Percentiles rank a stretch among this genome's conserved stretches.
Conservation (phyloP, 2,888 invertebrate genomes). For the Odontocolon sp. region DNA sequence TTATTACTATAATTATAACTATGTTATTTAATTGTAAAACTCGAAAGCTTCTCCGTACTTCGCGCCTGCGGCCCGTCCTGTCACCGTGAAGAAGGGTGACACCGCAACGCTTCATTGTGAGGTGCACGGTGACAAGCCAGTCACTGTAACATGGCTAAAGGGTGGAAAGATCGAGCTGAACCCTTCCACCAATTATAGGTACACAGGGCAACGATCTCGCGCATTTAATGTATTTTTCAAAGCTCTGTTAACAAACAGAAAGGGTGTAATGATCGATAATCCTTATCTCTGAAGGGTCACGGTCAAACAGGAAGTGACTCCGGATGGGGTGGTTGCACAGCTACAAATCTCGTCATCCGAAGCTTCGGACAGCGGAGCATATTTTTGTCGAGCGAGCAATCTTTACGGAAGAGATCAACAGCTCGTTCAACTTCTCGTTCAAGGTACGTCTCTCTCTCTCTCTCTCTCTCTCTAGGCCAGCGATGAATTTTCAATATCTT, state of each 20-base stretch:
- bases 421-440: constrained; percentile 87
- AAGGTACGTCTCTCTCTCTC: constrained; percentile 81
- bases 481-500: background rate
- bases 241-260: background rate
- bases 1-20: background rate
- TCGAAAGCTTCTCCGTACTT: constrained; percentile 87
- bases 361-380: constrained; percentile 88
- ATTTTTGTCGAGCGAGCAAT: constrained; percentile 90
- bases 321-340: constrained; percentile 87
- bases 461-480: background rate
- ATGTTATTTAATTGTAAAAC: constrained; percentile 10
- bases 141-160: constrained; percentile 89
- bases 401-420: constrained; percentile 88
- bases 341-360: constrained; percentile 87
- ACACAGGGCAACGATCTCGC: too few species aligned
- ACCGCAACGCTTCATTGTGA: constrained; percentile 88
- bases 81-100: constrained; percentile 88
- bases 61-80: constrained; percentile 86
- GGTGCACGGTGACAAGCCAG: constrained; percentile 90
- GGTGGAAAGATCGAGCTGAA: constrained; percentile 87
- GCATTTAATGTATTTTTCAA: background rate
- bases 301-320: constrained; percentile 86
- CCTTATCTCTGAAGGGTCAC: constrained; percentile 80
- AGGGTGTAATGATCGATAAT: background rate
- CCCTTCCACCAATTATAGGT: constrained; percentile 88